A percentile compares a stretch with the other conserved stretches of the same genome.
Conservation (phyloP, 2,797 vertebrate genomes). For the Bryconaethiops microstoma region DNA sequence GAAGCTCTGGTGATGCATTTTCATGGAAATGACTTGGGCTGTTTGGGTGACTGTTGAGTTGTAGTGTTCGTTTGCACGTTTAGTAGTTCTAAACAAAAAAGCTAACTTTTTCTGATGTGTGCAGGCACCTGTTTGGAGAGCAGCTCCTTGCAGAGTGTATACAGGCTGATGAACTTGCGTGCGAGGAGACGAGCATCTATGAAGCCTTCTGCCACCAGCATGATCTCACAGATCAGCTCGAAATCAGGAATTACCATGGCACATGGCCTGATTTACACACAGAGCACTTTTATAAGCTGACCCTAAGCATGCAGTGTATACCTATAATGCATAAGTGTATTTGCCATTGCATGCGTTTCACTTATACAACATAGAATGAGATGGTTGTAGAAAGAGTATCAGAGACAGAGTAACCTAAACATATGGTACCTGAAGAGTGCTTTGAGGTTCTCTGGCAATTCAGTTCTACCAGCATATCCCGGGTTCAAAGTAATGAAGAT, state of each 20-base stretch:
- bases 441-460: slow-evolving; percentile 82
- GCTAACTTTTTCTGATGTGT: not conserved
- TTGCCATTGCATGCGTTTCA: not conserved
- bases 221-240: slow-evolving; percentile 84
- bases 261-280: slow-evolving; percentile 55
- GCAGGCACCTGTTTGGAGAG: slow-evolving; percentile 78
- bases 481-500: slow-evolving; percentile 84
- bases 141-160: slow-evolving; percentile 80
- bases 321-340: not conserved
- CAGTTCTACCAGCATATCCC: slow-evolving; percentile 82
- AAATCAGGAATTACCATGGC: slow-evolving; percentile 83
- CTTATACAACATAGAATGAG: not conserved
- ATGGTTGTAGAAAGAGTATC: not conserved
- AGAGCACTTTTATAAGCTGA: not conserved
- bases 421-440: slow-evolving; percentile 76
- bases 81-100: too few relatives aligned
- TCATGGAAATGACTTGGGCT: too few relatives aligned
- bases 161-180: slow-evolving; percentile 84
- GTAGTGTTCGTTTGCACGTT: too few relatives aligned
- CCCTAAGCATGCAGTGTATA: not conserved
- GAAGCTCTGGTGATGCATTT: too few relatives aligned
- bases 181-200: slow-evolving; percentile 79
- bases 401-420: not conserved
- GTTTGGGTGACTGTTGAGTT: too few relatives aligned
- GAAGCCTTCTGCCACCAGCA: slow-evolving; percentile 81